phyloP scores from a whole-genome alignment of 2,888 invertebrate species.

The Cephus pulcher region DNA sequence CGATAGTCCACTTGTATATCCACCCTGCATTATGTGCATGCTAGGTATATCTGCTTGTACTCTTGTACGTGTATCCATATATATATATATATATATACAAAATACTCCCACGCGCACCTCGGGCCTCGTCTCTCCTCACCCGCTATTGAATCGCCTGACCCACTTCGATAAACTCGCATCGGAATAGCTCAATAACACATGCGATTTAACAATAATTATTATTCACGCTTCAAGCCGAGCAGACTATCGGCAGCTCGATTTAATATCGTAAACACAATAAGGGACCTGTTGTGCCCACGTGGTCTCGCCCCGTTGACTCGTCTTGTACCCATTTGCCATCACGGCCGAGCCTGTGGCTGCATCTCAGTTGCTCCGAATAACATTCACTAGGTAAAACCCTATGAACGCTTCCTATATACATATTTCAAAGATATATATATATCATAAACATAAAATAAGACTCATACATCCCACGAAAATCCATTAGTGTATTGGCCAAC shows the following conservation, averaged over 20 bases:
- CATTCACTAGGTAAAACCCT: neutral
- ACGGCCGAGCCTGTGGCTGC: neutral
- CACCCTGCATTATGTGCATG: neutral
- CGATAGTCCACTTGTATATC: neutral
- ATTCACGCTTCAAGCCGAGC: neutral
- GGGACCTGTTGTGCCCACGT: neutral
- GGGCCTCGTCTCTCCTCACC: conserved; percentile 54
- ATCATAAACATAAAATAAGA: neutral
- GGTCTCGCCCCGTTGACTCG: neutral
- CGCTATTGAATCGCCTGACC: conserved; percentile 66
- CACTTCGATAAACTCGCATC: conserved; percentile 65
- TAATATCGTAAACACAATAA: neutral
- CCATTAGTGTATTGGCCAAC: neutral
- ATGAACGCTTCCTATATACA: neutral
- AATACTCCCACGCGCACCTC: conserved; percentile 45
- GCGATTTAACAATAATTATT: conserved; percentile 20
- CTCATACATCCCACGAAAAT: neutral
- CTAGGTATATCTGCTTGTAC: too few species aligned
- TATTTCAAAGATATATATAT: too few species aligned
- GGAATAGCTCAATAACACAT: conserved; percentile 58
- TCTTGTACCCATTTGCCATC: neutral
- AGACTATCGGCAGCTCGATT: neutral
- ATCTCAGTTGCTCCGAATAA: neutral
- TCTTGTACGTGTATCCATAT: conserved; percentile 24
- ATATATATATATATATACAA: conserved; percentile 42